Evolutionary conservation across 2,888 invertebrate genomes (phyloP), one percentile per base, ranked within the genome.

Genomic region (Chymomyza procnemis): DNA sequence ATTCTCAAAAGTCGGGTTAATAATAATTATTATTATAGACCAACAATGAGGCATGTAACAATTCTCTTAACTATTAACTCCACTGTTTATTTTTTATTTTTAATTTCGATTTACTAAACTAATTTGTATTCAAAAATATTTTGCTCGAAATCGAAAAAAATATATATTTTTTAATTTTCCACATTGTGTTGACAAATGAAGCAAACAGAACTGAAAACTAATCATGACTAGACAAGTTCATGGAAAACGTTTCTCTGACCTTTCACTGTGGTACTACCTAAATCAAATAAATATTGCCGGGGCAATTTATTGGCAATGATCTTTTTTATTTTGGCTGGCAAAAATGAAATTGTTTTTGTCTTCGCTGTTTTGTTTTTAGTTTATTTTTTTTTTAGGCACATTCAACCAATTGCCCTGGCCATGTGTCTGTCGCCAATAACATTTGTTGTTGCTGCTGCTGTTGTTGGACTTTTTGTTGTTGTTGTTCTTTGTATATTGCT

Each of bases 241-340:
- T 12, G 34, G 12, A 41, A 41, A 41, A 41, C 34, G 12, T 41
- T 41, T 41, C 12, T 41, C 2, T 12, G 34, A 41, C 9, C 12
- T 41, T 41, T 41, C 12, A 18, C 65, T 65, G 63, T 62, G 26
- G 3, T 18, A 9, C 14, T 18, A 12, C 30, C 12, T 65, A 65
- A 66, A 66, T 67, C 61, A 57, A 69, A 57, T 30, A 57, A n/a
- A 62, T 61, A 52, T 69, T 30, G 46, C 18, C n/a, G n/a, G 62
- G 62, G 14, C 21, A 26, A 65, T 41, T 41, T 41, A 57, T 50
- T 21, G 55, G 21, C 34, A 34, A 41, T 41, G 34, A 41, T 41
- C 34, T 41, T 41, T 41, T 50, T 50, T 18, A 6, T n/a, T 18
- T 50, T 50, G 50, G 50, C 50, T 50, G 22, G 21, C 21, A 54